Base-by-base conservation (phyloP, 2,113 vertebrate species). In the Gasterosteus nipponicus region DNA sequence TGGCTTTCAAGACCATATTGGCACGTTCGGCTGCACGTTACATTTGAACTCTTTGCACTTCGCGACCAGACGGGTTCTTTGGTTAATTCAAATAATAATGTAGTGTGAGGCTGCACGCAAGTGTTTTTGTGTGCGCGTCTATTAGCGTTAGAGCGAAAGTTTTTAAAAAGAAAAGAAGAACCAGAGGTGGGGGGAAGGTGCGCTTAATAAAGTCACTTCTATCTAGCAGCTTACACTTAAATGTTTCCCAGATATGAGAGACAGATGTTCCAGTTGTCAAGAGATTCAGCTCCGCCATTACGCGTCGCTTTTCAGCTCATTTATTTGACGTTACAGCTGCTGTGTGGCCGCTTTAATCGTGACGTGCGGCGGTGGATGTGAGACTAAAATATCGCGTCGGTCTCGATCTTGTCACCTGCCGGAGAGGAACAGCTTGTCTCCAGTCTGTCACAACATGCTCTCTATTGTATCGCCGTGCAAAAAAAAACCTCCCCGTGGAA, bases 401-500 rank as follows among this genome's bases (percentile, higher is more conserved):
- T 65, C 62, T 66, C 26, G 39, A 72, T 73, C 66, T 64, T 60
- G 78, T 84, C 75, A 60, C 75, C 22, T 70, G 78, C 69, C 77
- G 75, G 10, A 81, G 75, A 80, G 72, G 80, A 85, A 81, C 83
- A 84, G 86, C 63, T 77, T 12, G 69, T 80, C 71, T 86, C 72
- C 54, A 60, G 80, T 86, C 84, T 86, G 89, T 86, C 88, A 82
- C 78, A 82, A 83, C 88, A 76, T 53, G 82, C 75, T 82, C 66
- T 58, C 83, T 59, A 87, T 91, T 91, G 81, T 91, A 71, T 82
- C 39, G 26, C 76, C 44, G 38, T 22, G 51, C 64, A 39, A 82
- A 61, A 89, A 89, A 82, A 61, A 89, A 87, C 89, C 73, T 91
- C 92, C 83, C 86, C 46, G 73, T 92, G 83, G 84, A 91, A 88